Percentiles rank a stretch among this genome's conserved stretches.
Evolutionary conservation across 1,140 invertebrate genomes (phyloP).

Genomic region (Grapholita molesta): DNA sequence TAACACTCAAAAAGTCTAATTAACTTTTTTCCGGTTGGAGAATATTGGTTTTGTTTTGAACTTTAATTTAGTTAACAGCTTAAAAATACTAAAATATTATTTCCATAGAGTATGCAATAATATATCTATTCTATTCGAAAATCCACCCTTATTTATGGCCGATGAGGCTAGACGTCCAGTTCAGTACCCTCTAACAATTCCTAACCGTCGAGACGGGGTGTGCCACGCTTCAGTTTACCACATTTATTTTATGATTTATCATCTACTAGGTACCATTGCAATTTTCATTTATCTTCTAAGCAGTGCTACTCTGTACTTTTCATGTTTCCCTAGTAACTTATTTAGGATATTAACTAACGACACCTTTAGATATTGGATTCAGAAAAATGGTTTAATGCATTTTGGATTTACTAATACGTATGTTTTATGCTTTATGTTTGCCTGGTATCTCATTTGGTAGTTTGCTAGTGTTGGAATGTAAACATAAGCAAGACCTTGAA

Average conservation of each 20-base stretch:
- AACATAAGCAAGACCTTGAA: not conserved
- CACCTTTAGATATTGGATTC: too few relatives aligned
- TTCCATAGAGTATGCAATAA: not conserved
- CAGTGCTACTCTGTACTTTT: not conserved
- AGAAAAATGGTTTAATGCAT: too few relatives aligned
- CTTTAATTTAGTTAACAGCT: too few relatives aligned
- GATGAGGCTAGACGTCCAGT: not conserved
- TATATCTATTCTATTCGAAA: not conserved
- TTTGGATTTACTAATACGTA: too few relatives aligned
- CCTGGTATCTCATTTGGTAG: not conserved
- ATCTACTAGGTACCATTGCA: not conserved
- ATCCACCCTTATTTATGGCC: not conserved
- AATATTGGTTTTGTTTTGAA: too few relatives aligned
- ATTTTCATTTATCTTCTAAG: not conserved
- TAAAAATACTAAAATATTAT: too few relatives aligned
- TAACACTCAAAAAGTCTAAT: too few relatives aligned
- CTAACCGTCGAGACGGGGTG: conserved; percentile 2
- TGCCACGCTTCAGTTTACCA: not conserved
- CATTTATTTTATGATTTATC: too few relatives aligned
- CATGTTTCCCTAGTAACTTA: not conserved
- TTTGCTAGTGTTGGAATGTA: not conserved
- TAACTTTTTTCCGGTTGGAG: too few relatives aligned
- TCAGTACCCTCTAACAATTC: conserved; percentile 2
- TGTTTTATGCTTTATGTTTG: too few relatives aligned
- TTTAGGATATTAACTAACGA: too few relatives aligned